Base-by-base conservation (phyloP, 2,797 vertebrate genomes). In the Sandelia bainsii region DNA sequence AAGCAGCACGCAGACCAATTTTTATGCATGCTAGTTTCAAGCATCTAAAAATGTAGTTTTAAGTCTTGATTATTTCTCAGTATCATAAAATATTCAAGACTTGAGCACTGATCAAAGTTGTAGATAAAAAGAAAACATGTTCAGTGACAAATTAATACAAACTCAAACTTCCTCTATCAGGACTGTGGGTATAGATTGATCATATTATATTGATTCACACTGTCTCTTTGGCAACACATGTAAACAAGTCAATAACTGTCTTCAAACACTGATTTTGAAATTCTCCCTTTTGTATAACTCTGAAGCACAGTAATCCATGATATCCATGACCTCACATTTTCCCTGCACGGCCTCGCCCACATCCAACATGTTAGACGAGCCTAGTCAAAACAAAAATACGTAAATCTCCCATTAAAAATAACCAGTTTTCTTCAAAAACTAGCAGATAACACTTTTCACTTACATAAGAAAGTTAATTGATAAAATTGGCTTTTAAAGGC, bases 201-300 rank as follows among this genome's bases (percentile, higher is more conserved):
- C 32, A 19, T 12, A 16, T 25, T 10, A n/a, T n/a, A n/a, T n/a
- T 20, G 2, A 58, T 69, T 83, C 49, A 62, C 2, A 45, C 16
- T 5, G 51, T 68, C 48, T 79, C 72, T 58, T 5, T 46, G 66
- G 57, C 12, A 78, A 79, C 61, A 48, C 8, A n/a, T n/a, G 37
- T 22, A 65, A 79, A 68, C 53, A 75, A 23, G 13, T 32, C 11
- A 69, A 50, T 44, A 25, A 25, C 48, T 29, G 32, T 25, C 11
- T 42, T 44, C 25, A 23, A 2, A 44, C 19, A 42, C 4, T 0
- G 14, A 29, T 42, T 52, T 22, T 37, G 62, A 23, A 14, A 14
- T 37, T 23, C 5, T 14, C 13, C 1, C 16, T 42, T 14, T 29
- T n/a, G 14, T 66, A 62, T 17, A 69, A 32, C 46, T 69, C 14